A percentile compares a stretch with the other conserved stretches of the same genome.
Conservation (phyloP, 2,888 invertebrate species). For the Pedicia rivosa region DNA sequence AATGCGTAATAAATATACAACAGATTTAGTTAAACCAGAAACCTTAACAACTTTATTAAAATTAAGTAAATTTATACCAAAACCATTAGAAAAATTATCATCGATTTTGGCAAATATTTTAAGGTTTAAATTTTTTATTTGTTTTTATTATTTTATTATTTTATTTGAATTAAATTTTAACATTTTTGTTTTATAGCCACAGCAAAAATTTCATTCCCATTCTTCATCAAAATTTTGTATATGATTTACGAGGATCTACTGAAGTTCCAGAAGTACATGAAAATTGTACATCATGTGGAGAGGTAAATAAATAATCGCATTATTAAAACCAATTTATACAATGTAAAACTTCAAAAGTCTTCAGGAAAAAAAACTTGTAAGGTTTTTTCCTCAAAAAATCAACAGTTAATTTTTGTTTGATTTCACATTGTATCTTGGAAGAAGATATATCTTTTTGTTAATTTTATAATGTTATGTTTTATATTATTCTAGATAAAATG, state of each 20-base stretch:
- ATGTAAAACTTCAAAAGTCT: too few relatives aligned
- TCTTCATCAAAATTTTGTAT: conserved; percentile 25
- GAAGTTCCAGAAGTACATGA: conserved; percentile 6
- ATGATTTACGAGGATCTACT: conserved; percentile 24
- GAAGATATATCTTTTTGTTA: too few relatives aligned
- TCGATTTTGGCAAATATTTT: conserved; percentile 3
- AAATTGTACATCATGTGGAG: conserved; percentile 9
- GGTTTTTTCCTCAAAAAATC: too few relatives aligned
- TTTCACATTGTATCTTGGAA: too few relatives aligned
- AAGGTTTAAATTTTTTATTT: background rate
- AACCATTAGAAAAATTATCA: background rate
- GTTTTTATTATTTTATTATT: background rate
- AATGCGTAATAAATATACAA: background rate
- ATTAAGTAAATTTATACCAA: conserved; percentile 1
- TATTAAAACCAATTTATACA: too few relatives aligned
- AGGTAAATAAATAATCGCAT: too few relatives aligned
- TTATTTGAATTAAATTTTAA: background rate
- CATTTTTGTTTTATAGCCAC: conserved; percentile 18
- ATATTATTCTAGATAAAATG: too few relatives aligned
- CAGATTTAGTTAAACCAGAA: conserved; percentile 24
- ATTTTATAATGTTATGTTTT: too few relatives aligned
- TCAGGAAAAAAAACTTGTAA: too few relatives aligned
- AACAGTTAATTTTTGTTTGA: too few relatives aligned
- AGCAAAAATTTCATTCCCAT: conserved; percentile 29
- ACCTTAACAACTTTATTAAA: conserved; percentile 17